Evolutionary conservation across 1,140 invertebrate species (phyloP), one percentile per base, ranked within the genome.

Genomic region (Homalodisca vitripennis): DNA sequence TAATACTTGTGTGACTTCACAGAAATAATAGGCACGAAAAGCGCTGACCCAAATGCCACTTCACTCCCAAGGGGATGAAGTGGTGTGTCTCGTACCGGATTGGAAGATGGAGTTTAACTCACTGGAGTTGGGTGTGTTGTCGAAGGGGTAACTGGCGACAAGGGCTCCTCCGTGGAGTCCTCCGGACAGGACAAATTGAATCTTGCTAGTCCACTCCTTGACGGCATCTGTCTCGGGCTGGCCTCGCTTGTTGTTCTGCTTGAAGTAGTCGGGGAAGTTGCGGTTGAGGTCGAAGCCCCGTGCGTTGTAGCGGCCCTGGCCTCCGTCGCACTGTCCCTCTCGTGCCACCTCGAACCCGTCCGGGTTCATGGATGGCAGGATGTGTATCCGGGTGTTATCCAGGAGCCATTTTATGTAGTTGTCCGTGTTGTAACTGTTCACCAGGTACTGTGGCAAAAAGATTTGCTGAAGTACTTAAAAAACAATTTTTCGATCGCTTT

Each of bases 171-270:
- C 94, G 77, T 97, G 94, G 31, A 98, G 81, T 75, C 93, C 95
- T 66, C 94, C 92, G 6, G 93, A 96, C 1, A 97, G 80, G n/a
- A 95, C 92, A 76, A 98, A 97, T 80, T 95, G 93, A 71, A 94
- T 94, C 79, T 94, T 93, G 51, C 90, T 90, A 29, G 95, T 88
- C 94, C 94, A 97, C 75, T 94, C 89, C 80, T 98, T 97, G 1
- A 99, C 93, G 0, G 94, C 94, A 74, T 93, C 90, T 0, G 96
- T 97, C 82, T 99, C 97, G 1, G 94, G 93, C 78, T 95, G 93
- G 1, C 89, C 86, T 29, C 88, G 85, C 75, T 92, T 92, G 72
- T 92, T 92, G 79, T 95, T 95, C 75, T 79, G 87, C 77, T 94
- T 94, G 81, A 96, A 96, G 78, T 93, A 95, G 80, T 97, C 93